These are phyloP conservation scores for Zoanthus gigantus DNA, from an alignment of 92 coral and sea anemone genomes.

Conservation along the genomic window DNA sequence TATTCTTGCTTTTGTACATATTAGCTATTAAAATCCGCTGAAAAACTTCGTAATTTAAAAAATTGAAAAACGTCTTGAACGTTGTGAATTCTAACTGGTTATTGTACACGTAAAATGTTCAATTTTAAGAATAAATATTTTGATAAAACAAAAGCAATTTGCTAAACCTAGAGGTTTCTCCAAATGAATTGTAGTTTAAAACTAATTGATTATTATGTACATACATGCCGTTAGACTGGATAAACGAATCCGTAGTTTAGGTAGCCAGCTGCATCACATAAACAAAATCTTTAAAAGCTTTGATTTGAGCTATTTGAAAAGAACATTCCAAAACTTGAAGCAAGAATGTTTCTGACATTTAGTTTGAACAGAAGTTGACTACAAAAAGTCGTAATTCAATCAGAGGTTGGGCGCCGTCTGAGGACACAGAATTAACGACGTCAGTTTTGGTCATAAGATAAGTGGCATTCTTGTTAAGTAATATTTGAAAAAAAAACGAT, in stretches of 20 bases:
- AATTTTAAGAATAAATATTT: not conserved
- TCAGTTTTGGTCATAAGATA: no score
- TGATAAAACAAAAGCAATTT: not conserved
- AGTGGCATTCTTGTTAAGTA: no score
- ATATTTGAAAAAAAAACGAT: no score
- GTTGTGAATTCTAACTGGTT: not conserved
- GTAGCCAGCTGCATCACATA: not conserved
- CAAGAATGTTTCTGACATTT: no score
- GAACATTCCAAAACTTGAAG: no score
- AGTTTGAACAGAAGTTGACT: no score
- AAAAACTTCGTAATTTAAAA: not conserved
- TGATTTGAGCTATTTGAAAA: no score
- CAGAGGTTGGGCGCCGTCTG: no score
- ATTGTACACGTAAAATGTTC: not conserved
- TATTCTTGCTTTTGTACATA: not conserved
- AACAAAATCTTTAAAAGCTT: not conserved
- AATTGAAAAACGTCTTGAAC: not conserved
- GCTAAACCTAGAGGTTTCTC: not conserved
- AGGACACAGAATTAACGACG: no score
- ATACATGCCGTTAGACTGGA: not conserved
- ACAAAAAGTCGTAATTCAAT: no score
- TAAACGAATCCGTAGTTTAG: not conserved
- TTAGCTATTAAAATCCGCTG: not conserved
- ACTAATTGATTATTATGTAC: not conserved
- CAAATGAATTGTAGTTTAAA: not conserved